Evolutionary conservation across 2,888 invertebrate species (phyloP).

Genomic region (Ennomos quercinarius): DNA sequence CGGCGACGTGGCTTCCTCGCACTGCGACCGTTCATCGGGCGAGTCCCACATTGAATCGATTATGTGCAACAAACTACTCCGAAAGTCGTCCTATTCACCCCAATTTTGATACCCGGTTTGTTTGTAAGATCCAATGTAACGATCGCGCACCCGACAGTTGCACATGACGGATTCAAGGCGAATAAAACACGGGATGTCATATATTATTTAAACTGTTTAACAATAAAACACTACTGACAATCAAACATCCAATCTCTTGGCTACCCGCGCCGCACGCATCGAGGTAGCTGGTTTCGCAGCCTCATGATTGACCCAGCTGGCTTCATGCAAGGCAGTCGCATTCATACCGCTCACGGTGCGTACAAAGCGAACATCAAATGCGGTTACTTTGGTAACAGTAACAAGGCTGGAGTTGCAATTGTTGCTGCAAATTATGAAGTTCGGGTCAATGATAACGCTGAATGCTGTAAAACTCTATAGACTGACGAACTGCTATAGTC

Average conservation of each 20-base stretch:
- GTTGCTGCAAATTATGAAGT: not conserved
- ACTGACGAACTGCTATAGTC: not conserved
- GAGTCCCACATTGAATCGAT: constrained; percentile 87
- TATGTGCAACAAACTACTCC: constrained; percentile 87
- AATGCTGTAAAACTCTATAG: not conserved
- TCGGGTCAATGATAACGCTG: constrained; percentile 20
- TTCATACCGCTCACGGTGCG: not conserved
- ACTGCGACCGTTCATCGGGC: constrained; percentile 85
- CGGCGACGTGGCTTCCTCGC: constrained; percentile 73
- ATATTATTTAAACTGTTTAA: constrained; percentile 82
- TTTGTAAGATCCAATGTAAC: constrained; percentile 60
- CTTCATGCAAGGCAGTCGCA: constrained; percentile 8
- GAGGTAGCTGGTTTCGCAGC: constrained; percentile 20
- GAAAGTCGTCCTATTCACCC: constrained; percentile 83
- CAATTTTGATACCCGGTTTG: constrained; percentile 61
- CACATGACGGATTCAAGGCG: constrained; percentile 86
- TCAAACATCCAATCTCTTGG: constrained; percentile 75
- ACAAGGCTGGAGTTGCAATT: not conserved
- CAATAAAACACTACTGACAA: constrained; percentile 80
- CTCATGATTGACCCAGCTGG: constrained; percentile 14
- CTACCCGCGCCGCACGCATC: constrained; percentile 36
- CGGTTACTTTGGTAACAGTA: constrained; percentile 1
- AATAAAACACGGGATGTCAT: constrained; percentile 86
- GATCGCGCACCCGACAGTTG: constrained; percentile 76
- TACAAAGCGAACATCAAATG: not conserved